These are phyloP conservation scores for Pseudochromis fuscus DNA, from an alignment of 2,797 vertebrate species.

Conservation along the genomic window DNA sequence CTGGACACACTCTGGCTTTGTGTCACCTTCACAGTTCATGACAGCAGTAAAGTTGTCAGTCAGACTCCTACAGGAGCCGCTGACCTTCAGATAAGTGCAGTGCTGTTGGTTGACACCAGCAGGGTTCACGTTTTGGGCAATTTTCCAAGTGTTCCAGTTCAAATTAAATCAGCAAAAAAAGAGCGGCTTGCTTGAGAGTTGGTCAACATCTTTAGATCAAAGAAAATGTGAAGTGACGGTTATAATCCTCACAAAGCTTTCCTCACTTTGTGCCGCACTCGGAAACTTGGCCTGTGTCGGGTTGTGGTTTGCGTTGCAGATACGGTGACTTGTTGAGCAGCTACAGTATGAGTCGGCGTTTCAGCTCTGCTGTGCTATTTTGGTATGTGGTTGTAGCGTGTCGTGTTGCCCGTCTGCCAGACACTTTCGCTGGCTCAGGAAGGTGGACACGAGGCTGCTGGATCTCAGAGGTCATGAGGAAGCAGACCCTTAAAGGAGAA, in stretches of 20 bases:
- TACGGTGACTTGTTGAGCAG: conserved; percentile 38
- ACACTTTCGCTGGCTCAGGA: conserved; percentile 57
- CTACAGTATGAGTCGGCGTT: conserved; percentile 48
- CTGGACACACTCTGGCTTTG: conserved; percentile 26
- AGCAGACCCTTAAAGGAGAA: conserved; percentile 61
- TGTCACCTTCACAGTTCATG: conserved; percentile 40
- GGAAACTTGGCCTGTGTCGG: not conserved
- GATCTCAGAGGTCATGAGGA: conserved; percentile 59
- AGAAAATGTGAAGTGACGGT: not conserved
- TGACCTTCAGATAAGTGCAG: conserved; percentile 59
- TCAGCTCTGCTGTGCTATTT: conserved; percentile 59
- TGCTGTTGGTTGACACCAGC: conserved; percentile 4
- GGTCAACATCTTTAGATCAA: not conserved
- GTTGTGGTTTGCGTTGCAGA: conserved; percentile 26
- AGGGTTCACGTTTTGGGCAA: not conserved
- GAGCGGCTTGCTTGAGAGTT: not conserved
- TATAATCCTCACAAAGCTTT: not conserved
- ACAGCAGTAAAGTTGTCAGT: conserved; percentile 28
- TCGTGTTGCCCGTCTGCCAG: conserved; percentile 60
- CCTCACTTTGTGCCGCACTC: not conserved
- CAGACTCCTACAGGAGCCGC: conserved; percentile 29
- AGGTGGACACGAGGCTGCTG: conserved; percentile 50
- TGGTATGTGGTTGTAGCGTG: conserved; percentile 65
- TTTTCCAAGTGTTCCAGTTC: not conserved
- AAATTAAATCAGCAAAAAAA: not conserved